Evolutionary conservation across 2,113 vertebrate species (phyloP).

Genomic region (Galbula dea): DNA sequence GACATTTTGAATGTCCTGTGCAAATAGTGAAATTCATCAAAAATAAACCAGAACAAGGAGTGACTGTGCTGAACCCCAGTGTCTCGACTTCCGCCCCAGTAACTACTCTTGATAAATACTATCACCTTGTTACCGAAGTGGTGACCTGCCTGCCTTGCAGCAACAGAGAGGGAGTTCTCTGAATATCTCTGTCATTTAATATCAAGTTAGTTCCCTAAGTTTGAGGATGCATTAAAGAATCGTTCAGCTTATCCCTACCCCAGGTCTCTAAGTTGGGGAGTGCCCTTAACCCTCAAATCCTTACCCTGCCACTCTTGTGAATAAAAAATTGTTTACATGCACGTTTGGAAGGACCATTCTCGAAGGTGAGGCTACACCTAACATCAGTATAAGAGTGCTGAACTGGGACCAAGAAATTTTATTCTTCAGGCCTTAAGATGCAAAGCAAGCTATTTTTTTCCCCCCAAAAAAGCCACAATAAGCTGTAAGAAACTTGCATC

Average conservation of each 20-base stretch:
- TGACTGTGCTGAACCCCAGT: not conserved
- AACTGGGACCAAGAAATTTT: not conserved
- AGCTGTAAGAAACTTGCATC: constrained; percentile 61
- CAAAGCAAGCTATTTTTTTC: not conserved
- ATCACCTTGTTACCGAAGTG: not conserved
- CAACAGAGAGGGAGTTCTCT: not conserved
- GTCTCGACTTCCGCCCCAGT: not conserved
- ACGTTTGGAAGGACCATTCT: not conserved
- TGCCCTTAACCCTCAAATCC: not conserved
- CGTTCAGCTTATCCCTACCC: not conserved
- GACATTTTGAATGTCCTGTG: not conserved
- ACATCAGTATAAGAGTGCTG: not conserved
- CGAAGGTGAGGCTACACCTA: not conserved
- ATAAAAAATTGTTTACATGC: not conserved
- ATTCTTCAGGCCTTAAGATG: constrained; percentile 22
- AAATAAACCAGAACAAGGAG: not conserved
- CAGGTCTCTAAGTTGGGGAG: not conserved
- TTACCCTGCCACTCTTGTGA: not conserved
- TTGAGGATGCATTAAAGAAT: not conserved
- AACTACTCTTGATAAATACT: not conserved
- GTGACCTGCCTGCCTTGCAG: not conserved
- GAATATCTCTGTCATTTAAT: not conserved
- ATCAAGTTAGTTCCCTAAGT: not conserved
- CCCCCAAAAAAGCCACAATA: constrained; percentile 30
- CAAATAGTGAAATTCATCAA: not conserved